These are phyloP conservation scores for Microctonus brassicae DNA, from an alignment of 2,888 invertebrate genomes.

Conservation along the genomic window DNA sequence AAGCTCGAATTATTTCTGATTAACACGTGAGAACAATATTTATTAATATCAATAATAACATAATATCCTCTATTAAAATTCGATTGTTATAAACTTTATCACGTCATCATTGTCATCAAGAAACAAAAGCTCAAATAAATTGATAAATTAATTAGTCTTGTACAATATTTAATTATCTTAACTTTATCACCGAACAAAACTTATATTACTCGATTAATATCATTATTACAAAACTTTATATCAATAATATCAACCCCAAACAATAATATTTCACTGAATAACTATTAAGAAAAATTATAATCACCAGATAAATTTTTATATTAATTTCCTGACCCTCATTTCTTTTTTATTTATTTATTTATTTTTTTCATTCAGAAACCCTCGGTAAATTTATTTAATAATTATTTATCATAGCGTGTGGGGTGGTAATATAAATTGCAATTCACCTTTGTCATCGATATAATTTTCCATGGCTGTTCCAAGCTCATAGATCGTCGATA, in stretches of 20 bases:
- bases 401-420: neutral
- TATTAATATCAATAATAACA: no score
- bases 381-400: neutral
- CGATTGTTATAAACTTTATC: neutral
- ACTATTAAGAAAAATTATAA: neutral
- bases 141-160: constrained; percentile 13
- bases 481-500: constrained; percentile 77
- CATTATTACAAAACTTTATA: neutral
- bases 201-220: neutral
- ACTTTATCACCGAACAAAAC: neutral
- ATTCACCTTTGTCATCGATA: constrained; percentile 72
- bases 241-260: neutral
- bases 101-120: neutral
- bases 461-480: constrained; percentile 74
- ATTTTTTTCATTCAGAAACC: no score
- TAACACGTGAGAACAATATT: no score
- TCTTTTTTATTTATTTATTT: no score
- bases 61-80: no score
- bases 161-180: neutral
- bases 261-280: neutral
- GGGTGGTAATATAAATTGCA: neutral
- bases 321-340: neutral
- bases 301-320: neutral
- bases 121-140: neutral
- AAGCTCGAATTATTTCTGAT: neutral